A percentile compares a stretch with the other conserved stretches of the same genome.
phyloP scores from a whole-genome alignment of 1,140 invertebrate species.

The Drosophila jambulina region DNA sequence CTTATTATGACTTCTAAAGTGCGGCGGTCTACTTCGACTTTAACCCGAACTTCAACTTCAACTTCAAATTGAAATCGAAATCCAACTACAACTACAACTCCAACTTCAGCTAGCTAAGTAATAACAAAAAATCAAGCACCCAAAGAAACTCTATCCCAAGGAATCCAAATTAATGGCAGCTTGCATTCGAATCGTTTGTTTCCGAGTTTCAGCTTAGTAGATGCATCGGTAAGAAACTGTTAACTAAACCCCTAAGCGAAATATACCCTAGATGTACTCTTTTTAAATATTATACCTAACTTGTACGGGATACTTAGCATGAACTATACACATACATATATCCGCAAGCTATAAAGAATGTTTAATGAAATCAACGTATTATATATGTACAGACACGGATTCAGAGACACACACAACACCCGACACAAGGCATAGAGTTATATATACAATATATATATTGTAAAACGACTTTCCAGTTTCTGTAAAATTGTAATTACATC shows the following conservation, averaged over 20 bases:
- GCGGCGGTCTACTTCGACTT: constrained; percentile 36
- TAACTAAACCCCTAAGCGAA: constrained; percentile 67
- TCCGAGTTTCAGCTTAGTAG: constrained; percentile 51
- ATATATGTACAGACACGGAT: constrained; percentile 50
- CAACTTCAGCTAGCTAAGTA: constrained; percentile 35
- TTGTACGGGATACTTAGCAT: constrained; percentile 54
- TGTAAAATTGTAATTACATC: constrained; percentile 84
- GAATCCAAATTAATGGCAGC: constrained; percentile 2
- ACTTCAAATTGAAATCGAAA: too few relatives aligned
- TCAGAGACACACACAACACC: constrained; percentile 15
- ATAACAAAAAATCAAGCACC: constrained; percentile 15
- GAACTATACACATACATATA: constrained; percentile 51
- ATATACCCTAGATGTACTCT: constrained; percentile 46
- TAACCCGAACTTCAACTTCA: constrained; percentile 2
- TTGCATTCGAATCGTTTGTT: constrained; percentile 40
- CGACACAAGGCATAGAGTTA: constrained; percentile 57
- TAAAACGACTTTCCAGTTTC: constrained; percentile 82
- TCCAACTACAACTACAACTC: constrained; percentile 5
- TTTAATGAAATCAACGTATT: constrained; percentile 62
- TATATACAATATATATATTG: constrained; percentile 62
- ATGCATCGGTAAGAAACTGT: constrained; percentile 53
- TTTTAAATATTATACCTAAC: constrained; percentile 65
- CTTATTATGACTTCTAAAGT: constrained; percentile 68
- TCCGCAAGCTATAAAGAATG: constrained; percentile 51
- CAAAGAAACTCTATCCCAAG: constrained; percentile 16